These are phyloP conservation scores for Danionella cerebrum DNA, from an alignment of 2,113 vertebrate species.

Conservation along the genomic window DNA sequence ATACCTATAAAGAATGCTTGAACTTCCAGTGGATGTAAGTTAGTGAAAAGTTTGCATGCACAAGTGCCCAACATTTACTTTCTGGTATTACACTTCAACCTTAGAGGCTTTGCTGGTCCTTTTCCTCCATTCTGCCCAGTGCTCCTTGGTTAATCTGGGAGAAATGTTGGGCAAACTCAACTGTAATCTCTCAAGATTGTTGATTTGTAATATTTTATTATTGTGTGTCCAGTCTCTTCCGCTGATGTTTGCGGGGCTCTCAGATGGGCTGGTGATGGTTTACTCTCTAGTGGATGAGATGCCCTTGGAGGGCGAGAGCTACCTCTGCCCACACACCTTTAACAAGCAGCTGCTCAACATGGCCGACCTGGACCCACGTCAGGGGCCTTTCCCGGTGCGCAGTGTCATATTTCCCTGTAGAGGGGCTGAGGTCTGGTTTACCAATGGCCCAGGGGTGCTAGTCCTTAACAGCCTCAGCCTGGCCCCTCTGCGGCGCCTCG, in stretches of 20 bases:
- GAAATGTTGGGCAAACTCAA: too few species aligned
- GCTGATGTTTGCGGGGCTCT: conserved; percentile 81
- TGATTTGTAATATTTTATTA: too few species aligned
- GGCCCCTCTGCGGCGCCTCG: conserved; percentile 73
- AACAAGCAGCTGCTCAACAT: conserved; percentile 80
- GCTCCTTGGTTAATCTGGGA: too few species aligned
- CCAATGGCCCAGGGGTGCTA: conserved; percentile 85
- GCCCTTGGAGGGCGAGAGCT: conserved; percentile 73
- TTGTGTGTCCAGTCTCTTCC: conserved; percentile 63
- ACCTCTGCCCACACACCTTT: conserved; percentile 86
- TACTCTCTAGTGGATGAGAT: conserved; percentile 70
- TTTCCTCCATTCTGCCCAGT: too few species aligned
- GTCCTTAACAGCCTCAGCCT: conserved; percentile 69
- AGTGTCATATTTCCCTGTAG: conserved; percentile 75
- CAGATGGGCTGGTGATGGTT: conserved; percentile 77
- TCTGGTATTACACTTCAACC: too few species aligned
- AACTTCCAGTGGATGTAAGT: too few species aligned
- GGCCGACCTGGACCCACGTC: conserved; percentile 73
- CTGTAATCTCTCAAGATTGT: too few species aligned
- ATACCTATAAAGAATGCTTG: too few species aligned
- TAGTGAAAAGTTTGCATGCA: too few species aligned
- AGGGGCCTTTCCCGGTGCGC: conserved; percentile 77
- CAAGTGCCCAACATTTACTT: too few species aligned
- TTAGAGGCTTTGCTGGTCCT: too few species aligned
- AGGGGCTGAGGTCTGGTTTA: conserved; percentile 87